Evolutionary conservation across 2,113 vertebrate genomes (phyloP).

Genomic region (Eptesicus fuscus): DNA sequence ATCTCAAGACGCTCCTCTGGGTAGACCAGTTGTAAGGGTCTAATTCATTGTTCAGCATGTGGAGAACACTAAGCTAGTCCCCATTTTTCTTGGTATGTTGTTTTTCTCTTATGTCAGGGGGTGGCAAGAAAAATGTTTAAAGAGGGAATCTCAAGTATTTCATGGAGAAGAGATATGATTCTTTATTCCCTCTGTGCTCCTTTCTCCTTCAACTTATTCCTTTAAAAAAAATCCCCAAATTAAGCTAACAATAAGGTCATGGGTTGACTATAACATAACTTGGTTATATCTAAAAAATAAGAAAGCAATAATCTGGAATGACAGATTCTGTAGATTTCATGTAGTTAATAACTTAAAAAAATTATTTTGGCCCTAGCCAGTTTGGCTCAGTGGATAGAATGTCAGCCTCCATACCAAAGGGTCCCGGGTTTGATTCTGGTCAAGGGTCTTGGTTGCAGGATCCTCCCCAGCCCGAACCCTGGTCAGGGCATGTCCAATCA

Average conservation of each 20-base stretch:
- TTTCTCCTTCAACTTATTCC: not conserved
- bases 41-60: not conserved
- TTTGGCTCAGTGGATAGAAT: no score
- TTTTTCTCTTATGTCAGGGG: not conserved
- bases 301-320: not conserved
- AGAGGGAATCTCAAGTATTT: not conserved
- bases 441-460: no score
- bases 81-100: not conserved
- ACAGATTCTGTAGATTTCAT: not conserved
- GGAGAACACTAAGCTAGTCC: not conserved
- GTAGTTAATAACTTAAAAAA: not conserved
- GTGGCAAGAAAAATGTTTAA: not conserved
- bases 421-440: no score
- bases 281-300: not conserved
- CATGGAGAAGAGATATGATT: not conserved
- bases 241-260: conserved; percentile 5
- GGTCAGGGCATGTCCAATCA: no score
- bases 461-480: no score
- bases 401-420: no score
- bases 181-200: not conserved
- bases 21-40: not conserved
- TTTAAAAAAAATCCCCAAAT: not conserved
- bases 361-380: not conserved
- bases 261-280: not conserved
- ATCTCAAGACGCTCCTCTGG: not conserved